A percentile compares a stretch with the other conserved stretches of the same genome.
These are phyloP conservation scores for Lamprotornis superbus DNA, from an alignment of 2,113 vertebrate species.

Conservation along the genomic window DNA sequence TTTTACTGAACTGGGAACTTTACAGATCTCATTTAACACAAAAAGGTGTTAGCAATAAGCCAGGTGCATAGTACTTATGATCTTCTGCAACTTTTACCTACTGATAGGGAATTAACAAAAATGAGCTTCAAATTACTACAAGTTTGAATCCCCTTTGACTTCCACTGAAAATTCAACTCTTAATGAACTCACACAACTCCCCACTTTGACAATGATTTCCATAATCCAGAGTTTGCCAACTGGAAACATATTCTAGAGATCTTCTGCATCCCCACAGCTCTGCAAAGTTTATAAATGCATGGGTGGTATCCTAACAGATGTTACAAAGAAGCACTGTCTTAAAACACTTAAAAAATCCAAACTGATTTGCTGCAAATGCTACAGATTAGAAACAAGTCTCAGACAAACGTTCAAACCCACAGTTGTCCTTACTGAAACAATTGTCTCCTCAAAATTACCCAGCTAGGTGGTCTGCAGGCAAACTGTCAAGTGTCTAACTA, in stretches of 20 bases:
- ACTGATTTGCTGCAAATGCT: neutral
- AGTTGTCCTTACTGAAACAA: neutral
- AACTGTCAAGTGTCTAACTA: neutral
- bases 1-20: conserved; percentile 2
- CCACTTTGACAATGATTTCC: neutral
- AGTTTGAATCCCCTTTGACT: neutral
- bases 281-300: neutral
- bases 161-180: neutral
- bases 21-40: neutral
- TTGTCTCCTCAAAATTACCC: neutral
- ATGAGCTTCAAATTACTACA: neutral
- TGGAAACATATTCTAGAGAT: neutral
- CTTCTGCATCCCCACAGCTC: neutral
- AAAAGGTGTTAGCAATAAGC: conserved; percentile 9
- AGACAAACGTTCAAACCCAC: neutral
- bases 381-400: neutral
- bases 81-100: neutral
- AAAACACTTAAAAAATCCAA: neutral
- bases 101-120: neutral
- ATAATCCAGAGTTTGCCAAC: neutral
- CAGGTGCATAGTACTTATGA: neutral
- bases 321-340: neutral
- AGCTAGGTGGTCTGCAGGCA: neutral
- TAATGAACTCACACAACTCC: neutral
- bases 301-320: neutral